These are phyloP conservation scores for Chromobotia macracanthus DNA, from an alignment of 2,797 vertebrate genomes.

Conservation along the genomic window DNA sequence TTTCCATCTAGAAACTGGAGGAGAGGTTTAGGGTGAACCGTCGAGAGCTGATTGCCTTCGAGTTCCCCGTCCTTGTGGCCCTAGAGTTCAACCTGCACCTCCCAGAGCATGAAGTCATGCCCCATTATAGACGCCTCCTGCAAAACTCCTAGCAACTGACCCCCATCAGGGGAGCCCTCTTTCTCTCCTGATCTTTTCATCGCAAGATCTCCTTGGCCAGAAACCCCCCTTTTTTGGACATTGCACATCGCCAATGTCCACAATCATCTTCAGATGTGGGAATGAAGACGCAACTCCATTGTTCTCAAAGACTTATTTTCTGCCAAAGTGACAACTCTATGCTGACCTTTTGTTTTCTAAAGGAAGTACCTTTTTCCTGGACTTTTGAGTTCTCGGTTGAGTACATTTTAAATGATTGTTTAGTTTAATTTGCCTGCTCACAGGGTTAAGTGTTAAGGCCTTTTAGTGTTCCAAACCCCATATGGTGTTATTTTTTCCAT, in stretches of 20 bases:
- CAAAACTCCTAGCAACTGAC: slow-evolving; percentile 91
- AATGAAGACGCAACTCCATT: slow-evolving; percentile 47
- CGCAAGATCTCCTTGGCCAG: neutral
- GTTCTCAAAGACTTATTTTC: slow-evolving; percentile 69
- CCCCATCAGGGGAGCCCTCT: slow-evolving; percentile 67
- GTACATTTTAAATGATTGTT: slow-evolving; percentile 53
- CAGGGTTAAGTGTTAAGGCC: neutral
- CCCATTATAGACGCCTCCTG: slow-evolving; percentile 95
- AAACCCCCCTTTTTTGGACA: slow-evolving; percentile 27
- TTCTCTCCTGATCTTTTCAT: slow-evolving; percentile 63
- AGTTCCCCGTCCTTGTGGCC: slow-evolving; percentile 96
- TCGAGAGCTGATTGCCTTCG: slow-evolving; percentile 95
- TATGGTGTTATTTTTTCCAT: neutral
- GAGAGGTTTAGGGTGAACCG: slow-evolving; percentile 96
- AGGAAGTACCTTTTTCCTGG: slow-evolving; percentile 46
- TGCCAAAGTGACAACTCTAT: slow-evolving; percentile 71
- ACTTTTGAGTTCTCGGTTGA: slow-evolving; percentile 49
- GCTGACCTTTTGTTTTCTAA: slow-evolving; percentile 23
- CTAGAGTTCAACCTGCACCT: slow-evolving; percentile 97
- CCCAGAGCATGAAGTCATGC: slow-evolving; percentile 95
- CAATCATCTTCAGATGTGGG: slow-evolving; percentile 40
- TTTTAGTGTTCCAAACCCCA: neutral
- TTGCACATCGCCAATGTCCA: slow-evolving; percentile 44
- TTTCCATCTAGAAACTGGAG: slow-evolving; percentile 89
- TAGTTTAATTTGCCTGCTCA: slow-evolving; percentile 51